These are phyloP conservation scores for Rosalia funebris DNA, from an alignment of 2,888 invertebrate species.

Conservation along the genomic window DNA sequence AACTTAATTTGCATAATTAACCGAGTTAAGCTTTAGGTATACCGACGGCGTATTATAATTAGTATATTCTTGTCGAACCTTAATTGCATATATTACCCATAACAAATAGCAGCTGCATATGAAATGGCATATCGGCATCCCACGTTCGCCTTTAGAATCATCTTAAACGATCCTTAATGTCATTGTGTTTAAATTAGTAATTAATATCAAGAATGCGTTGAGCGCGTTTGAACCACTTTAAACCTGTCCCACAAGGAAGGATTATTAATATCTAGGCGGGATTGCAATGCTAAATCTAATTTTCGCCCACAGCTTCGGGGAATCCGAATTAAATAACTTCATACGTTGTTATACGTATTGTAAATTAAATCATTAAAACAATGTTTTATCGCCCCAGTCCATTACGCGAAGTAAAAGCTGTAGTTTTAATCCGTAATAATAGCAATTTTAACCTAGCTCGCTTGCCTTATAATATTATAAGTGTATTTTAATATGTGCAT, in stretches of 20 bases:
- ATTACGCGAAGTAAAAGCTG: slow-evolving; percentile 25
- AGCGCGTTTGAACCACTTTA: neutral
- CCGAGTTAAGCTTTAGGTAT: no score
- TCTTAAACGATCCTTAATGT: neutral
- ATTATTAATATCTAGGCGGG: neutral
- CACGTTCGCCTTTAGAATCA: neutral
- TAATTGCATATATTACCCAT: no score
- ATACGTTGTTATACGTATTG: neutral
- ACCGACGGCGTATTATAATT: no score
- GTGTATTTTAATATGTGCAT: slow-evolving; percentile 23
- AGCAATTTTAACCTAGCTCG: slow-evolving; percentile 18
- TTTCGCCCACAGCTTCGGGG: neutral
- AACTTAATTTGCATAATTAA: no score
- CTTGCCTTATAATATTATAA: slow-evolving; percentile 13
- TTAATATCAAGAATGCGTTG: neutral
- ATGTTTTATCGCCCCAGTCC: neutral
- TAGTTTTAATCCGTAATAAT: slow-evolving; percentile 25
- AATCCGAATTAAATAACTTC: neutral
- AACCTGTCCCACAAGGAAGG: neutral
- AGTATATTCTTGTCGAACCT: no score
- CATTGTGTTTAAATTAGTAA: slow-evolving; percentile 1
- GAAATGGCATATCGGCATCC: neutral
- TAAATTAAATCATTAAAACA: slow-evolving; percentile 21
- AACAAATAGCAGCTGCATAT: no score
- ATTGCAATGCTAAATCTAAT: neutral